Conservation (phyloP, 2,888 invertebrate genomes). For the Andrena fulva region DNA sequence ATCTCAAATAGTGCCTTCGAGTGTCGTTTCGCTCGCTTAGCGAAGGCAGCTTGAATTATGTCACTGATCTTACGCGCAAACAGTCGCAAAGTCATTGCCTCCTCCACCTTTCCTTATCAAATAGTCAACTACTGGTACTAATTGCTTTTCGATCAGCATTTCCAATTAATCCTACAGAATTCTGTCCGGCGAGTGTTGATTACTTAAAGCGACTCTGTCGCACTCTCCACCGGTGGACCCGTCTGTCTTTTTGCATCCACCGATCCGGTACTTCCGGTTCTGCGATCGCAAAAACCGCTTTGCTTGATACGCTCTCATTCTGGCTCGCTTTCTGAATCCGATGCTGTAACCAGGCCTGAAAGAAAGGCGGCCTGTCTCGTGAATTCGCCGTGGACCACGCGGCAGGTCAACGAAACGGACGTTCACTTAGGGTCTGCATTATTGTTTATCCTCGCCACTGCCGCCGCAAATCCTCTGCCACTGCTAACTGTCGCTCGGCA, state of each 20-base stretch:
- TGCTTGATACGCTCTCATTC: constrained; percentile 36
- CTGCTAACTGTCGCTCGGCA: too few species aligned
- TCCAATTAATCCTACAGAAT: neutral
- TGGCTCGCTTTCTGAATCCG: constrained; percentile 49
- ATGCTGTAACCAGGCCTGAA: constrained; percentile 37
- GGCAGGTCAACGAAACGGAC: constrained; percentile 5
- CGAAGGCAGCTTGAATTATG: too few species aligned
- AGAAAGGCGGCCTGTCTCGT: constrained; percentile 21
- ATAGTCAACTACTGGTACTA: too few species aligned
- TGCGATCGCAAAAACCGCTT: constrained; percentile 37
- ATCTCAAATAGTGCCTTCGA: too few species aligned
- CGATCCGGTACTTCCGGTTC: constrained; percentile 66
- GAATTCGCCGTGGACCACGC: constrained; percentile 19
- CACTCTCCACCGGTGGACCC: neutral
- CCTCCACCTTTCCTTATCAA: too few species aligned
- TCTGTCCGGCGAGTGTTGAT: neutral
- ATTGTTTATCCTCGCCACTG: neutral
- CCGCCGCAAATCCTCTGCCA: neutral
- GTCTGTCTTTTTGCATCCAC: constrained; percentile 28
- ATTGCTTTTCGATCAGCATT: neutral
- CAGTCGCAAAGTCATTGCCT: too few species aligned
- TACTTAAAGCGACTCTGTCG: neutral
- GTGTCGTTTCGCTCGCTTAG: too few species aligned
- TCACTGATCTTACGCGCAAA: too few species aligned
- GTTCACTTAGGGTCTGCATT: constrained; percentile 7